Percentiles rank a stretch among this genome's conserved stretches.
phyloP scores from a whole-genome alignment of 2,888 invertebrate species.

The Agonopterix heracliana region DNA sequence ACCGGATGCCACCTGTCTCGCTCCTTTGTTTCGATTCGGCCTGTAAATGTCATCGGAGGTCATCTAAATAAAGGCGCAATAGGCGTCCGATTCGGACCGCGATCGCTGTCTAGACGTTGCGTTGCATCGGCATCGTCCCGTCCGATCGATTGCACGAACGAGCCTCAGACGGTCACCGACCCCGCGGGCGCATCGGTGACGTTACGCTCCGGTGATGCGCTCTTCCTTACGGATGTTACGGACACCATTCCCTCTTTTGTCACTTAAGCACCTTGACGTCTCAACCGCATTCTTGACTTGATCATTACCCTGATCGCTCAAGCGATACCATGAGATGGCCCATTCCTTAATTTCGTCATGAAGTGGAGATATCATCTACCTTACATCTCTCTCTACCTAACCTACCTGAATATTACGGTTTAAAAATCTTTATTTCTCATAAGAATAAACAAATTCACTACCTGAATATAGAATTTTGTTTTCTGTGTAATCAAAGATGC shows the following conservation, averaged over 20 bases:
- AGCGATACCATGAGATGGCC: neutral
- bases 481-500: slow-evolving; percentile 12
- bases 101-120: slow-evolving; percentile 70
- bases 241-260: slow-evolving; percentile 40
- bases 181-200: slow-evolving; percentile 74
- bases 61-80: slow-evolving; percentile 70
- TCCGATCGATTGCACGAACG: slow-evolving; percentile 72
- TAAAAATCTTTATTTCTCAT: no score
- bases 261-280: slow-evolving; percentile 30
- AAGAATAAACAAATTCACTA: no score
- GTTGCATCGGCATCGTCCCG: slow-evolving; percentile 72
- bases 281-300: slow-evolving; percentile 23
- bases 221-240: slow-evolving; percentile 57
- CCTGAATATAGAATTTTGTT: slow-evolving; percentile 9
- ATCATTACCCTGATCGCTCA: slow-evolving; percentile 4
- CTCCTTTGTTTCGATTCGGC: slow-evolving; percentile 73
- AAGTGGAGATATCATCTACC: no score
- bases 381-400: no score
- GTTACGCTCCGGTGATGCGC: slow-evolving; percentile 73
- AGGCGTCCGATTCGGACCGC: slow-evolving; percentile 62
- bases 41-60: slow-evolving; percentile 71
- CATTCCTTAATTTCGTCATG: no score
- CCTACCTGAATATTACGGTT: no score
- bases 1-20: slow-evolving; percentile 65
- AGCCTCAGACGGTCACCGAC: slow-evolving; percentile 72